phyloP scores from a whole-genome alignment of 2,113 vertebrate genomes.

The Paedocypris sp. region DNA sequence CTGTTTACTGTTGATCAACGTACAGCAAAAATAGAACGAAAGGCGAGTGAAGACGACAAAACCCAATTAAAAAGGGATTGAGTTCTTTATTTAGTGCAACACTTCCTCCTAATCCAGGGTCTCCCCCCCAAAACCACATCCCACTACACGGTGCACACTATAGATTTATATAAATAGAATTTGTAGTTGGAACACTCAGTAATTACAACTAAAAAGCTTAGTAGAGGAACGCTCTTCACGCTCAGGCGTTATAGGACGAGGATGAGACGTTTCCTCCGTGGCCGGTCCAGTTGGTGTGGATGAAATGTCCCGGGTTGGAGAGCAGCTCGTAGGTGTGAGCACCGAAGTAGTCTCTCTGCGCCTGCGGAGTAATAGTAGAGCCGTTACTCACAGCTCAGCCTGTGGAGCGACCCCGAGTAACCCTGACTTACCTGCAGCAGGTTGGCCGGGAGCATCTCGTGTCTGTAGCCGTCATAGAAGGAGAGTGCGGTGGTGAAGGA shows the following conservation, averaged over 20 bases:
- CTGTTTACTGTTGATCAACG: slow-evolving; percentile 16
- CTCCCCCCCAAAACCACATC: slow-evolving; percentile 25
- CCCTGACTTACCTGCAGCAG: slow-evolving; percentile 76
- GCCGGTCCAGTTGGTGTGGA: slow-evolving; percentile 97
- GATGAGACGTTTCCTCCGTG: slow-evolving; percentile 83
- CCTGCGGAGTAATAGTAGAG: slow-evolving; percentile 52
- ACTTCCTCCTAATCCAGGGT: slow-evolving; percentile 54
- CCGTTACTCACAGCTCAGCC: neutral
- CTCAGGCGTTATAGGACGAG: slow-evolving; percentile 82
- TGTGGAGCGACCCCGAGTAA: neutral
- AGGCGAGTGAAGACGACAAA: slow-evolving; percentile 40
- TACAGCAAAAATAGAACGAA: slow-evolving; percentile 11
- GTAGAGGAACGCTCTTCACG: neutral
- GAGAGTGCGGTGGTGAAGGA: slow-evolving; percentile 92
- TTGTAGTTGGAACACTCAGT: slow-evolving; percentile 1
- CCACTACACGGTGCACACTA: slow-evolving; percentile 26
- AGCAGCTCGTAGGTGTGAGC: slow-evolving; percentile 89
- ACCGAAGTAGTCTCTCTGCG: slow-evolving; percentile 95
- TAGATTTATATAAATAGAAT: slow-evolving; percentile 44
- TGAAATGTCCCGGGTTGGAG: slow-evolving; percentile 67
- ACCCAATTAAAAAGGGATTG: slow-evolving; percentile 61
- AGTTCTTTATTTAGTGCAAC: slow-evolving; percentile 64
- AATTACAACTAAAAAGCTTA: neutral
- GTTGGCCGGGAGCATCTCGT: slow-evolving; percentile 80
- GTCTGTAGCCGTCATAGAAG: slow-evolving; percentile 94